Percentiles rank a stretch among this genome's conserved stretches.
Evolutionary conservation across 2,888 invertebrate genomes (phyloP).

Genomic region (Dermolepida albohirtum): DNA sequence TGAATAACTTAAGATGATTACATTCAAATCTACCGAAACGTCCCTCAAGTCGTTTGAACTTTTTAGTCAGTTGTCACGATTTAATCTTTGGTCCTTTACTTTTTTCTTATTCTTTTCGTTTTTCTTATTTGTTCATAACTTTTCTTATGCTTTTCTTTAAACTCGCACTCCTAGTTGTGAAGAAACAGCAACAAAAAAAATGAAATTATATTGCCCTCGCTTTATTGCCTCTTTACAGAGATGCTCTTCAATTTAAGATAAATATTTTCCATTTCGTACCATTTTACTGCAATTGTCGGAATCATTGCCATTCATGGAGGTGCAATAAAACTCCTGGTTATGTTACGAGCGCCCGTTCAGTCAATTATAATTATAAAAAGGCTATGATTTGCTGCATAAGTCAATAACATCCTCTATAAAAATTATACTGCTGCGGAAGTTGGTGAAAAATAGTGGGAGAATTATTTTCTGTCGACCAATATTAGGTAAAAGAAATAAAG

Average conservation of each 20-base stretch:
- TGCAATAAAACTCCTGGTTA: conserved; percentile 11
- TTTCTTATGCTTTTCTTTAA: conserved; percentile 5
- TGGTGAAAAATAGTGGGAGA: no score
- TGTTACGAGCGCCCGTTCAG: conserved; percentile 1
- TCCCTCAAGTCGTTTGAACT: conserved; percentile 45
- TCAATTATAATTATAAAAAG: conserved; percentile 22
- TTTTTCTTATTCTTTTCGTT: conserved; percentile 14
- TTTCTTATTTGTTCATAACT: conserved; percentile 12
- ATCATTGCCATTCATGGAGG: not conserved
- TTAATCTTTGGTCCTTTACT: conserved; percentile 34
- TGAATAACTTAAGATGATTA: conserved; percentile 55
- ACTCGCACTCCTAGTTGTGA: not conserved
- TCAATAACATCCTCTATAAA: conserved; percentile 22
- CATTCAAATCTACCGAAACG: conserved; percentile 48
- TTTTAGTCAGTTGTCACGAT: conserved; percentile 43
- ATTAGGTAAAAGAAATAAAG: no score
- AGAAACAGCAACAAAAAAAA: conserved; percentile 26
- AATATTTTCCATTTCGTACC: conserved; percentile 31
- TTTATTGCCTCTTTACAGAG: conserved; percentile 15
- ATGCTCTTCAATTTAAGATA: conserved; percentile 18
- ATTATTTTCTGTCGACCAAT: no score
- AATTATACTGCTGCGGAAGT: not conserved
- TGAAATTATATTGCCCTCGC: conserved; percentile 26
- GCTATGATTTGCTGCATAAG: conserved; percentile 7
- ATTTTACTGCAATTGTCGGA: conserved; percentile 18